Conservation (phyloP, 2,113 vertebrate species). For the Pogona vitticeps region DNA sequence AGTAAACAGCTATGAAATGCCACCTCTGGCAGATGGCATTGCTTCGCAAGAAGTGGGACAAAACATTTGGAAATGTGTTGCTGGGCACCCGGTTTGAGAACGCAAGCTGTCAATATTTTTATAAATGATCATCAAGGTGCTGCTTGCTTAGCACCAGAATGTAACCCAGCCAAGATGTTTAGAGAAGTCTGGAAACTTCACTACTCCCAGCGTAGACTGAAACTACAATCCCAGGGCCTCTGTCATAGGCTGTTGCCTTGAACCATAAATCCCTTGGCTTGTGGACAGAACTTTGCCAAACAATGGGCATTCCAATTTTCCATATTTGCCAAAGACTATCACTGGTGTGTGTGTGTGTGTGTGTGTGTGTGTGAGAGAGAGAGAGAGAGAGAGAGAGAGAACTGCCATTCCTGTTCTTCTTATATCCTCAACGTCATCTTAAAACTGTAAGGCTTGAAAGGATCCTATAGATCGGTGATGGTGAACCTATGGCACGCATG, state of each 20-base stretch:
- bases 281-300: neutral
- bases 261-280: neutral
- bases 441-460: no score
- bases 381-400: no score
- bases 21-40: conserved; percentile 90
- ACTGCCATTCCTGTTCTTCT: no score
- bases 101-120: conserved; percentile 88
- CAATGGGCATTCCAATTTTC: no score
- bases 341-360: no score
- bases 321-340: no score
- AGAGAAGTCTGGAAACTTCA: conserved; percentile 47
- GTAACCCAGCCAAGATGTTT: conserved; percentile 54
- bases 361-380: no score
- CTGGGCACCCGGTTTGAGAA: conserved; percentile 77
- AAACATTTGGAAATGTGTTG: conserved; percentile 86
- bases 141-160: conserved; percentile 65
- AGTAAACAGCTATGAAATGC: conserved; percentile 91
- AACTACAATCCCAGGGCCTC: neutral
- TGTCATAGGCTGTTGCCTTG: neutral
- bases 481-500: no score
- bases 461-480: no score
- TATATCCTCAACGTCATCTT: no score
- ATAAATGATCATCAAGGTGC: conserved; percentile 77
- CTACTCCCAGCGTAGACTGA: neutral
- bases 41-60: conserved; percentile 87